These are phyloP conservation scores for Lacerta bilineata DNA, from an alignment of 2,797 vertebrate genomes.

Conservation along the genomic window DNA sequence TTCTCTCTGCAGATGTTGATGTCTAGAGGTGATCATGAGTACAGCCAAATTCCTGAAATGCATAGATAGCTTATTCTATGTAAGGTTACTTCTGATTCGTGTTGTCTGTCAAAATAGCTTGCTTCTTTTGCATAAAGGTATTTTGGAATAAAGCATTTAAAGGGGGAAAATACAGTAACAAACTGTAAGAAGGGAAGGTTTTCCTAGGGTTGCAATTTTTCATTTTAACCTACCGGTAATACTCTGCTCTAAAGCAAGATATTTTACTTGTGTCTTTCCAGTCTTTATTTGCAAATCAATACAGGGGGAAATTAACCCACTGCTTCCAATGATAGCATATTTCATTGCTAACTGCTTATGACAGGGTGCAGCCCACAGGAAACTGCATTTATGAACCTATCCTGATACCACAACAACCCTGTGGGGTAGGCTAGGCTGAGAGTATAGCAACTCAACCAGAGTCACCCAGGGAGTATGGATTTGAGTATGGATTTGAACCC, in stretches of 20 bases:
- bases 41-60: accelerated
- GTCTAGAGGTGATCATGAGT: neutral
- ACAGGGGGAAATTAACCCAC: neutral
- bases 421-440: neutral
- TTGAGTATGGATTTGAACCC: neutral
- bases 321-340: neutral
- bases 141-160: neutral
- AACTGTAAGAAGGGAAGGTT: neutral
- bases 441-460: neutral
- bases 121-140: neutral
- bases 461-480: neutral
- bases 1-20: accelerated
- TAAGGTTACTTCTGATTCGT: neutral
- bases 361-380: neutral
- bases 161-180: neutral
- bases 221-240: too few species aligned
- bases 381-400: neutral
- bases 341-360: neutral
- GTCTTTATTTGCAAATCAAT: neutral
- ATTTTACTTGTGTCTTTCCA: too few species aligned
- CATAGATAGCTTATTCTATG: neutral
- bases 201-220: neutral
- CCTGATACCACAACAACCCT: neutral
- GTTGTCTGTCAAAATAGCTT: neutral
- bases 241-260: too few species aligned